These are phyloP conservation scores for Druon quercuslanigerum DNA, from an alignment of 1,140 invertebrate genomes.

Conservation along the genomic window DNA sequence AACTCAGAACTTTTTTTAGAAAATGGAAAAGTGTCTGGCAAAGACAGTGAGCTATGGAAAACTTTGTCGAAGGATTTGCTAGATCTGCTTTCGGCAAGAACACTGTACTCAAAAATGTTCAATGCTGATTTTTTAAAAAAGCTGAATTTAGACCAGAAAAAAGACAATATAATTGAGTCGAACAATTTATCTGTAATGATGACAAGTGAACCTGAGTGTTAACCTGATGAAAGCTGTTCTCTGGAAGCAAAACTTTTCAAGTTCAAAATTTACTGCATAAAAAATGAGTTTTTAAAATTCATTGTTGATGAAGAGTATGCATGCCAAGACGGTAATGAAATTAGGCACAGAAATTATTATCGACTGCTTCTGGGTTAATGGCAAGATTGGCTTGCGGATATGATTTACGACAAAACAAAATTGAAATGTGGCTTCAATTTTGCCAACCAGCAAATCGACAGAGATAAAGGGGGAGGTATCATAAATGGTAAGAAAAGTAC, in stretches of 20 bases:
- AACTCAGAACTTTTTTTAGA: background rate
- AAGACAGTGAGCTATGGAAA: background rate
- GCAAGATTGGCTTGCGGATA: background rate
- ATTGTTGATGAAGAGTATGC: background rate
- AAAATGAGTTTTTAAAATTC: too few species aligned
- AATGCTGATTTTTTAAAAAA: background rate
- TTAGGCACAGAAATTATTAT: conserved; percentile 1
- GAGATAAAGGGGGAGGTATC: background rate
- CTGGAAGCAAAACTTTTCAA: background rate
- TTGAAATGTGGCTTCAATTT: too few species aligned
- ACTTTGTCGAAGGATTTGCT: background rate
- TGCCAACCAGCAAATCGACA: background rate
- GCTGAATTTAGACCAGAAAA: background rate
- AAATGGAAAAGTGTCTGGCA: too few species aligned
- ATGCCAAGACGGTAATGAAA: background rate
- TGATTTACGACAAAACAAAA: background rate
- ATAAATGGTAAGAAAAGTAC: background rate
- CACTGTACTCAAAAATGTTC: background rate
- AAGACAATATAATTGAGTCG: too few species aligned
- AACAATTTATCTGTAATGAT: too few species aligned
- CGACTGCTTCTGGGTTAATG: background rate
- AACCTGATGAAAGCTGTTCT: background rate
- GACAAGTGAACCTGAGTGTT: too few species aligned
- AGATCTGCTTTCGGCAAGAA: background rate
- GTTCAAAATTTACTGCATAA: background rate